Conservation (phyloP, 2,113 vertebrate genomes). For the Psittacus erithacus region DNA sequence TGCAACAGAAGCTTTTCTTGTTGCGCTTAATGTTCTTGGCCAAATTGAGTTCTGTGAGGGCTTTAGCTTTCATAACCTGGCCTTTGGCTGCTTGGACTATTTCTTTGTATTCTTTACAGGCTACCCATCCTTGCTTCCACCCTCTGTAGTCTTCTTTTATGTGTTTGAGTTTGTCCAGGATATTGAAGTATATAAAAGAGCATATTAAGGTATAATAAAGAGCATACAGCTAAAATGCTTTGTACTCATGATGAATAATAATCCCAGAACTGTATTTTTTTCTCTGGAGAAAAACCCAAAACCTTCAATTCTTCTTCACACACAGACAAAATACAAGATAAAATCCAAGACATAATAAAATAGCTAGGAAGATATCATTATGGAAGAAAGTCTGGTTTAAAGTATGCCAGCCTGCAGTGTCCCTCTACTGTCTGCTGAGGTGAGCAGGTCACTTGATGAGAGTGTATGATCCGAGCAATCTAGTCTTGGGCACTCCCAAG, state of each 20-base stretch:
- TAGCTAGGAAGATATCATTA: neutral
- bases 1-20: neutral
- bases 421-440: neutral
- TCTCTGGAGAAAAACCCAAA: neutral
- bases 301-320: neutral
- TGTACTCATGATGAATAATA: neutral
- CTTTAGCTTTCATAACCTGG: neutral
- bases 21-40: neutral
- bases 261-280: neutral
- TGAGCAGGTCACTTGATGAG: neutral
- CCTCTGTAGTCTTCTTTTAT: neutral
- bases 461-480: neutral
- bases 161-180: neutral
- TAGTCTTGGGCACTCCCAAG: neutral
- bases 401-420: neutral
- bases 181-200: neutral
- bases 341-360: neutral
- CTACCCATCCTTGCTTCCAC: neutral
- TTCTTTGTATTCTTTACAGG: neutral
- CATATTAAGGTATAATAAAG: neutral
- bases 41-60: neutral
- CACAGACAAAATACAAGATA: neutral
- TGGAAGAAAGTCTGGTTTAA: neutral
- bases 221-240: neutral
- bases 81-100: neutral